A percentile compares a stretch with the other conserved stretches of the same genome.
These are phyloP conservation scores for Podarcis lilfordi DNA, from an alignment of 2,797 vertebrate genomes.

Conservation along the genomic window DNA sequence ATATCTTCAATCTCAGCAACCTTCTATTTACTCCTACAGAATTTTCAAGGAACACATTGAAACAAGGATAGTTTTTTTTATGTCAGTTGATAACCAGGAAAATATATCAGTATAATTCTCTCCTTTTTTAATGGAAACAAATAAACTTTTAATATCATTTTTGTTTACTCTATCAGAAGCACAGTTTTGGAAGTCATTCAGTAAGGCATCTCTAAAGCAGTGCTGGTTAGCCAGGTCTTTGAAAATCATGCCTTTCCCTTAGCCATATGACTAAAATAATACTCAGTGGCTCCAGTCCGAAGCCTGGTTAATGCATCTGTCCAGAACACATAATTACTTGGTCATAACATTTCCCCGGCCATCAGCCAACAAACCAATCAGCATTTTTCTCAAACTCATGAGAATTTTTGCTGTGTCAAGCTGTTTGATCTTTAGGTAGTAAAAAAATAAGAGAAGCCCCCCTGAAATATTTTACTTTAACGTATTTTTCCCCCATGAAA, in stretches of 20 bases:
- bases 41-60: slow-evolving; percentile 4
- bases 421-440: slow-evolving; percentile 88
- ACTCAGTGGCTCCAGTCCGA: slow-evolving; percentile 90
- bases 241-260: slow-evolving; percentile 83
- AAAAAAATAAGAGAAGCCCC: slow-evolving; percentile 77
- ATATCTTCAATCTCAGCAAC: not conserved
- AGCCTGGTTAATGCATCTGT: slow-evolving; percentile 94
- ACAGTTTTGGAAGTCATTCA: slow-evolving; percentile 80
- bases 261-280: slow-evolving; percentile 89
- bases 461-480: slow-evolving; percentile 82
- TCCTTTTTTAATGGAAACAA: slow-evolving; percentile 62
- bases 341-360: slow-evolving; percentile 89
- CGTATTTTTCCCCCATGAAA: slow-evolving; percentile 76
- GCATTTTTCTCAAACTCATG: slow-evolving; percentile 80
- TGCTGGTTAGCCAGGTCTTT: slow-evolving; percentile 81
- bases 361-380: slow-evolving; percentile 87
- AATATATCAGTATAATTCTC: slow-evolving; percentile 72
- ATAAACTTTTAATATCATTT: slow-evolving; percentile 83
- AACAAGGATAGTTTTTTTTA: slow-evolving; percentile 56
- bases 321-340: slow-evolving; percentile 89
- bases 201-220: slow-evolving; percentile 78
- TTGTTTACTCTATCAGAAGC: slow-evolving; percentile 84
- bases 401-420: slow-evolving; percentile 87
- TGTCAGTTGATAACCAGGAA: slow-evolving; percentile 76
- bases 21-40: not conserved